These are phyloP conservation scores for Triplophysa tibetana DNA, from an alignment of 2,113 vertebrate species.

Conservation along the genomic window DNA sequence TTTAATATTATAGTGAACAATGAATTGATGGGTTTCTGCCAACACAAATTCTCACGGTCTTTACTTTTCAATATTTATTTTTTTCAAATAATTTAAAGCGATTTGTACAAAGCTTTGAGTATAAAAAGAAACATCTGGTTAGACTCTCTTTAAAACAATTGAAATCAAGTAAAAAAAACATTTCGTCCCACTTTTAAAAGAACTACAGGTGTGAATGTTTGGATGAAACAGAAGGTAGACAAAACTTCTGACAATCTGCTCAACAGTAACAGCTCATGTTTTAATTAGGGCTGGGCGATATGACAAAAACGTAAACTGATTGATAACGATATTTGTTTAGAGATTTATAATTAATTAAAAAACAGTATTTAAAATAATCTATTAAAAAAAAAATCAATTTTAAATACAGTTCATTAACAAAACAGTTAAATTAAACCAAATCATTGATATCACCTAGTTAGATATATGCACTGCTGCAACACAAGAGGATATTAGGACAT, in stretches of 20 bases:
- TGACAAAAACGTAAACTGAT: too few relatives aligned
- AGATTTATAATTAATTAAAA: too few relatives aligned
- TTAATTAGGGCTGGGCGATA: too few relatives aligned
- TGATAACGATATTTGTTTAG: too few relatives aligned
- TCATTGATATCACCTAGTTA: too few relatives aligned
- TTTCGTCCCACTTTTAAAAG: background rate
- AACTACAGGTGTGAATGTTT: background rate
- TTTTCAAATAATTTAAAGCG: constrained; percentile 73
- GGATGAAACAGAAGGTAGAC: background rate
- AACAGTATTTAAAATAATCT: too few relatives aligned
- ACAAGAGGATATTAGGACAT: too few relatives aligned
- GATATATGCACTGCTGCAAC: too few relatives aligned
- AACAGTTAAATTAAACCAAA: too few relatives aligned
- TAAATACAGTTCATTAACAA: too few relatives aligned
- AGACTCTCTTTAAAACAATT: background rate
- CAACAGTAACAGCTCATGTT: background rate
- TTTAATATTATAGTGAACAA: too few relatives aligned
- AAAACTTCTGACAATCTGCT: background rate
- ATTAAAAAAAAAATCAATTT: too few relatives aligned
- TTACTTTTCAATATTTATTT: constrained; percentile 54
- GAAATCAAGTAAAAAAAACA: constrained; percentile 18
- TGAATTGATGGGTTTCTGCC: background rate
- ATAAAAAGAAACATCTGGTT: constrained; percentile 16
- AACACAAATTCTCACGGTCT: background rate
- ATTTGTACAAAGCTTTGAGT: constrained; percentile 70